Conservation (phyloP, 1,140 invertebrate genomes). For the Saccostrea cuccullata region DNA sequence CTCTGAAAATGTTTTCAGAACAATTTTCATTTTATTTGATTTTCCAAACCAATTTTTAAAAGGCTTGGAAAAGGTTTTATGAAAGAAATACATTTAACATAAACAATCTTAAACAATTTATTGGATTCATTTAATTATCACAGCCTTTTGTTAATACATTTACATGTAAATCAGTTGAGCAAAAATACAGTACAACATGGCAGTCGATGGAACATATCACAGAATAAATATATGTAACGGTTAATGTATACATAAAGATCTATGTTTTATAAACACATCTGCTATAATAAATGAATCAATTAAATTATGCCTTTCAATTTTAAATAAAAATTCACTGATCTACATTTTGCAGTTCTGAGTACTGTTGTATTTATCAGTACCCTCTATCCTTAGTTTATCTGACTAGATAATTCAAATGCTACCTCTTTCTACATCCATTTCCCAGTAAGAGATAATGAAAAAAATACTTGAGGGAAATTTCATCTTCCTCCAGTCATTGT, state of each 20-base stretch:
- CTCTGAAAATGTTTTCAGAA: no score
- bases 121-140: not conserved
- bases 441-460: no score
- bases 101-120: not conserved
- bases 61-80: no score
- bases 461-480: no score
- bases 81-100: not conserved
- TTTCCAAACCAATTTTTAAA: no score
- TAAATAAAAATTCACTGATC: not conserved
- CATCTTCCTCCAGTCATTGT: not conserved
- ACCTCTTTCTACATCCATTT: no score
- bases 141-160: not conserved
- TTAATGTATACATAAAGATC: not conserved
- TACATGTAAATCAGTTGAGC: not conserved
- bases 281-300: not conserved
- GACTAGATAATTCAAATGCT: no score
- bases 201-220: not conserved
- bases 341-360: not conserved
- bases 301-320: not conserved
- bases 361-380: not conserved
- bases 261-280: not conserved
- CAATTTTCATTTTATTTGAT: no score
- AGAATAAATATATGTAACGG: not conserved
- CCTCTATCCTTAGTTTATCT: not conserved
- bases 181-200: conserved; percentile 17